Conservation (phyloP, 2,113 vertebrate genomes). For the Bubo scandiacus region DNA sequence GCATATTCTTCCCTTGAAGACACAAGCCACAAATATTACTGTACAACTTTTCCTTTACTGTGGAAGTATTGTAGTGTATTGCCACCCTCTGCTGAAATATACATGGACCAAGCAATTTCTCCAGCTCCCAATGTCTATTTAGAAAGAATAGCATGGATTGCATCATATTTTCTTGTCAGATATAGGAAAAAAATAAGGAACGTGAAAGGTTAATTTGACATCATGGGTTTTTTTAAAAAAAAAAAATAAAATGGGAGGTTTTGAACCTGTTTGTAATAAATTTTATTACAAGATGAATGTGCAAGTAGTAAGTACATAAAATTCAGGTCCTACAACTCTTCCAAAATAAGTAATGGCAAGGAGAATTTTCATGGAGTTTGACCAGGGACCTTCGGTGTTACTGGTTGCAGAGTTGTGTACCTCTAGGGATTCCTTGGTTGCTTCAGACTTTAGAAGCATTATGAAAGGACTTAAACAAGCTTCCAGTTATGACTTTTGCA, state of each 20-base stretch:
- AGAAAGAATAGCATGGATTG: neutral
- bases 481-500: neutral
- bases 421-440: neutral
- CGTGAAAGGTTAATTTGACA: neutral
- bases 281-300: neutral
- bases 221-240: neutral
- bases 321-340: neutral
- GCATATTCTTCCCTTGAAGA: neutral
- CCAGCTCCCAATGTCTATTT: neutral
- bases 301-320: neutral
- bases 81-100: conserved; percentile 49
- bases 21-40: neutral
- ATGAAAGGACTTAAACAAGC: neutral
- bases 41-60: neutral
- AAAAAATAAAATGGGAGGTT: neutral
- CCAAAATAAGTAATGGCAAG: neutral
- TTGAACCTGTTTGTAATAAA: neutral
- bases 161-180: neutral
- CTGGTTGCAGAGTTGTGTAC: neutral
- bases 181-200: neutral
- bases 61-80: neutral
- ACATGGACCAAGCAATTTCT: neutral
- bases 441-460: neutral
- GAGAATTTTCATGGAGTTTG: neutral
- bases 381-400: neutral